A percentile compares a stretch with the other conserved stretches of the same genome.
Conservation (phyloP, 2,797 vertebrate species). For the Apogon talboti region DNA sequence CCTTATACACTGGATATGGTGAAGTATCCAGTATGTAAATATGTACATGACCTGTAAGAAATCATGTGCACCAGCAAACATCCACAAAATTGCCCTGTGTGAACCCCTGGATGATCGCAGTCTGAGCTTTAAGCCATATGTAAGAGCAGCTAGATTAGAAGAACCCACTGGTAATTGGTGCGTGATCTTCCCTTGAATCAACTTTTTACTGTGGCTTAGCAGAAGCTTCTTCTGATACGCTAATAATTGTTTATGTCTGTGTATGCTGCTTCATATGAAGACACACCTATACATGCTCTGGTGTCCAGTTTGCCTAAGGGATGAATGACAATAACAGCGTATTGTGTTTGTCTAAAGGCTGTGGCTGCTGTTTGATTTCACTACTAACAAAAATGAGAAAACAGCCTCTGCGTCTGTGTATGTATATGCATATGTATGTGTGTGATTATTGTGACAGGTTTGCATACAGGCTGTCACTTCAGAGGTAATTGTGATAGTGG, state of each 20-base stretch:
- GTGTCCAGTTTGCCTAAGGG: conserved; percentile 65
- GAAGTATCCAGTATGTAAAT: too few species aligned
- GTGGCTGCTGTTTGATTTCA: conserved; percentile 41
- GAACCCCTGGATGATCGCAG: conserved; percentile 42
- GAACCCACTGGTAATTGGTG: conserved; percentile 64
- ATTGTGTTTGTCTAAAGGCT: conserved; percentile 67
- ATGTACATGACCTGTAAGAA: too few species aligned
- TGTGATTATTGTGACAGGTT: conserved; percentile 40
- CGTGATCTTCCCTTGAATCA: conserved; percentile 62
- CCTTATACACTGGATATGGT: too few species aligned
- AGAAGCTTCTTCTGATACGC: conserved; percentile 39
- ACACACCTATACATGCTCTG: conserved; percentile 35
- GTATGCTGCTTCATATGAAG: conserved; percentile 20
- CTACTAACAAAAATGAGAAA: conserved; percentile 41
- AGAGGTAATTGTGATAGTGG: conserved; percentile 51
- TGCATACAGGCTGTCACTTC: conserved; percentile 50
- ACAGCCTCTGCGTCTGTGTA: conserved; percentile 12
- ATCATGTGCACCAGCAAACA: too few species aligned
- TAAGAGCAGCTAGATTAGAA: conserved; percentile 53
- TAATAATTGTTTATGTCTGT: conserved; percentile 25
- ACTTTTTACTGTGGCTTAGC: conserved; percentile 64
- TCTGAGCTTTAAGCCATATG: conserved; percentile 32
- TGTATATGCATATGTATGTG: conserved; percentile 1
- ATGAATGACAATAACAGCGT: conserved; percentile 58
- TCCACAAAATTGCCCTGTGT: conserved; percentile 1